A percentile compares a stretch with the other conserved stretches of the same genome.
phyloP scores from a whole-genome alignment of 2,888 invertebrate genomes.

The Rhamphomyia laevipes region DNA sequence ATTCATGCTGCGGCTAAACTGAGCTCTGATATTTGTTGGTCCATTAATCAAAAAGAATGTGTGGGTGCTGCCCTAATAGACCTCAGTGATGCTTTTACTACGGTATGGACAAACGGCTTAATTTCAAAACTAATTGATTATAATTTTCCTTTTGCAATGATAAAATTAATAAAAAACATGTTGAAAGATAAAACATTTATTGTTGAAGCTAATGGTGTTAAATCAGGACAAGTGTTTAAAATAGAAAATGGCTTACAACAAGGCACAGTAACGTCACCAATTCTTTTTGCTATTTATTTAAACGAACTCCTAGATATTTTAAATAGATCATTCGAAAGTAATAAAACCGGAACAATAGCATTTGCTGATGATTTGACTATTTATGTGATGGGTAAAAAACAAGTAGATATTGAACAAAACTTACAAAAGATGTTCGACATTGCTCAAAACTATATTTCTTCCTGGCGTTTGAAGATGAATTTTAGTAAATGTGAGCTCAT shows the following conservation, averaged over 20 bases:
- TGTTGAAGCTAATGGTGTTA: no score
- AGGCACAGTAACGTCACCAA: slow-evolving; percentile 2
- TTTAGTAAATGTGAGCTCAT: no score
- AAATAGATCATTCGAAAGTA: neutral
- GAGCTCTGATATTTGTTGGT: neutral
- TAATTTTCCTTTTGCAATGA: slow-evolving; percentile 13
- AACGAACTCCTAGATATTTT: neutral
- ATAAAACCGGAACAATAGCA: neutral
- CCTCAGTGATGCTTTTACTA: slow-evolving; percentile 10
- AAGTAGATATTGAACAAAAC: no score
- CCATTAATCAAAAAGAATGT: slow-evolving; percentile 1
- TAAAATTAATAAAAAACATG: slow-evolving; percentile 13
- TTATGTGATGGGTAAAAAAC: neutral
- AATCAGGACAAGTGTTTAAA: neutral
- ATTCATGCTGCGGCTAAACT: slow-evolving; percentile 9
- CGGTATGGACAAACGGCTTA: slow-evolving; percentile 16
- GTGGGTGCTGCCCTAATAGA: slow-evolving; percentile 5
- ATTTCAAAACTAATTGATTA: slow-evolving; percentile 15
- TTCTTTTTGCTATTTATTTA: neutral
- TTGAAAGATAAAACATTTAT: neutral
- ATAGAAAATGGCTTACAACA: slow-evolving; percentile 2
- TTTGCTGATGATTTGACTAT: slow-evolving; percentile 4
- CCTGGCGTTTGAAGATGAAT: no score
- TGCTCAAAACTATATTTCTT: no score
- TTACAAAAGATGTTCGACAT: no score